phyloP scores from a whole-genome alignment of 2,113 vertebrate species.

The Eira barbara region DNA sequence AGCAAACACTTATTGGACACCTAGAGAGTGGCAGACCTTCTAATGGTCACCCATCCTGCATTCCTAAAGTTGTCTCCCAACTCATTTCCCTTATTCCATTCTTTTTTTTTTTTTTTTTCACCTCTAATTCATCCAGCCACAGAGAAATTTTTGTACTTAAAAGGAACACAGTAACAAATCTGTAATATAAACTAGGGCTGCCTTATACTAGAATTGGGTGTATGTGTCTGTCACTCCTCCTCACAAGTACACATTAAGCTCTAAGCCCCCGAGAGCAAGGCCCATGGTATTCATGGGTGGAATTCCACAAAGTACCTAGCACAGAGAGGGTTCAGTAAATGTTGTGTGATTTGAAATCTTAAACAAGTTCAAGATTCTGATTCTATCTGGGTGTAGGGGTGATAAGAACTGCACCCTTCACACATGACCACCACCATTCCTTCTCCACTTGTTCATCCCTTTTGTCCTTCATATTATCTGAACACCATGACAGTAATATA shows the following conservation, averaged over 20 bases:
- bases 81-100: background rate
- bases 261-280: background rate
- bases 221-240: background rate
- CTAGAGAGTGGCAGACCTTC: background rate
- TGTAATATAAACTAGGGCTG: background rate
- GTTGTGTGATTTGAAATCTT: background rate
- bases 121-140: background rate
- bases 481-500: background rate
- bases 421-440: background rate
- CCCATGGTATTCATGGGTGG: background rate
- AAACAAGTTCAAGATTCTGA: background rate
- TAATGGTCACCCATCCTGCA: background rate
- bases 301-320: background rate
- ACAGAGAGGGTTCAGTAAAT: background rate
- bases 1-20: background rate
- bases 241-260: background rate
- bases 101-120: background rate
- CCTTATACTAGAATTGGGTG: background rate
- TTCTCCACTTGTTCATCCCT: background rate
- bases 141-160: background rate
- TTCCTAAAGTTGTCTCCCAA: background rate
- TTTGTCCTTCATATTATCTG: background rate
- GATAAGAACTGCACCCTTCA: background rate
- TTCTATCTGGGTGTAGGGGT: background rate
- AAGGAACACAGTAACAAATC: background rate